Base-by-base conservation (phyloP, 2,888 invertebrate genomes). In the Mongoloraphidia duomilia region DNA sequence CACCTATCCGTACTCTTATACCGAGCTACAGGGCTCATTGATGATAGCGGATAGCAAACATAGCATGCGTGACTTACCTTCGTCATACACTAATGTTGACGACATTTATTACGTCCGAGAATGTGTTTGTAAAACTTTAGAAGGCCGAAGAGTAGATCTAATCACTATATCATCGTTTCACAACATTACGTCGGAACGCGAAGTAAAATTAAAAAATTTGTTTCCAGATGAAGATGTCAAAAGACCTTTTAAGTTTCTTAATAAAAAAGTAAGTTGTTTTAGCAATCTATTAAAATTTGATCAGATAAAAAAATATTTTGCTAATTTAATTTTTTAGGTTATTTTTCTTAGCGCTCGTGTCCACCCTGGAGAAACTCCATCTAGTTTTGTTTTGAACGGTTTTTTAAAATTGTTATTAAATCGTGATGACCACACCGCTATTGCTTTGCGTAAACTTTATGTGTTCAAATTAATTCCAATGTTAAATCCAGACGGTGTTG, bases 381-480 rank as follows among this genome's bases (percentile, higher is more conserved):
- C 89, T 1, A 89, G 86, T 66, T 89, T 86, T 68, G 91, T 92
- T 11, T 81, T 92, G 65, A 90, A 91, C 65, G 93, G 93, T 1
- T 81, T 92, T 59, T 69, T 93, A 8, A 84, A 88, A 62, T 79
- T 89, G 41, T 69, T 93, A 40, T 65, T 92, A 13, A 78, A 74
- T 51, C 75, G 80, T 34, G 80, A 82, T 51, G 91, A 92, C 64
- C 77, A 81, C 1, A 75, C 86, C 49, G 89, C 89, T 14, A 71
- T 77, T 46, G 72, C 76, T 49, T 70, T 93, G 42, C 74, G 92
- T 46, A 79, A 79, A 59, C 62, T 78, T 42, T 88, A 84, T 63
- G 88, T 93, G 55, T 92, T 93, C 72, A 92, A 92, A 69, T 69
- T 93, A 63, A 81, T 93, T 55, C 93, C 93, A 0, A 86, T 92